phyloP scores from a whole-genome alignment of 1,140 invertebrate genomes.

The Pararge aegeria region DNA sequence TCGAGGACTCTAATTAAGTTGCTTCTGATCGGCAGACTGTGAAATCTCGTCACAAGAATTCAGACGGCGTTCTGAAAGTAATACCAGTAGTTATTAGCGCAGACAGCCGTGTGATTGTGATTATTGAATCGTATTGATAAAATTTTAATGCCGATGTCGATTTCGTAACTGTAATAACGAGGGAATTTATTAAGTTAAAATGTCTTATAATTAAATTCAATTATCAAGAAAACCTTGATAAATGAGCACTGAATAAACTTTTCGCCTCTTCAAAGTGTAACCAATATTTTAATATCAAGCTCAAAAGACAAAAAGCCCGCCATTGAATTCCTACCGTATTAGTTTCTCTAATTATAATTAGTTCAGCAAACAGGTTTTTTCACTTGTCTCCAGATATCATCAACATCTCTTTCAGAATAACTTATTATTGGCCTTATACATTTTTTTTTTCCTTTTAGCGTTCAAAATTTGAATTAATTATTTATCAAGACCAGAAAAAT shows the following conservation, averaged over 20 bases:
- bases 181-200: neutral
- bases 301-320: too few species aligned
- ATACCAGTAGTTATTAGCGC: slow-evolving; percentile 20
- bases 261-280: too few species aligned
- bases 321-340: too few species aligned
- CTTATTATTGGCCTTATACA: too few species aligned
- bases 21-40: slow-evolving; percentile 45
- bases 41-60: slow-evolving; percentile 44
- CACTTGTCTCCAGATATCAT: too few species aligned
- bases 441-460: too few species aligned
- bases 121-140: slow-evolving; percentile 12
- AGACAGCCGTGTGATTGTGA: slow-evolving; percentile 18
- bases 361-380: too few species aligned
- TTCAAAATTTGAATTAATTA: neutral
- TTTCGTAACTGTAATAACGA: neutral
- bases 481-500: too few species aligned
- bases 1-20: slow-evolving; percentile 46
- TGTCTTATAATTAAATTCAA: neutral
- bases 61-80: slow-evolving; percentile 22
- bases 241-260: too few species aligned
- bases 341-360: too few species aligned
- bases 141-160: slow-evolving; percentile 2
- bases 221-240: neutral
- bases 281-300: too few species aligned
- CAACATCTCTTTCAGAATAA: too few species aligned